Evolutionary conservation across 2,113 vertebrate genomes (phyloP).

Genomic region (Oostethus manadensis): DNA sequence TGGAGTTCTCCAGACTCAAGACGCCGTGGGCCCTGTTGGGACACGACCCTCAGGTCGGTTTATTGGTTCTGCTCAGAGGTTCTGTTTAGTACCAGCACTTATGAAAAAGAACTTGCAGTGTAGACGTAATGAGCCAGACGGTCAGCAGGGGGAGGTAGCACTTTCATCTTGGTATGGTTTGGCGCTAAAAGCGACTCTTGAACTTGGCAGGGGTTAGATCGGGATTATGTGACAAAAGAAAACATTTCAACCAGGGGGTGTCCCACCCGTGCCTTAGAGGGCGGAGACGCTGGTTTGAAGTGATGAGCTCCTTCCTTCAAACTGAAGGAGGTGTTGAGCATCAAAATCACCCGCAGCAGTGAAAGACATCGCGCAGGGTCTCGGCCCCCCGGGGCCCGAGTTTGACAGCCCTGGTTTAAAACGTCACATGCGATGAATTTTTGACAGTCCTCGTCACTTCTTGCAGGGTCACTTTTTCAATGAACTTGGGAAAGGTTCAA

Average conservation of each 20-base stretch:
- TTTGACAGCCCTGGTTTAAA: too few species aligned
- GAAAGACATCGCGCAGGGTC: too few species aligned
- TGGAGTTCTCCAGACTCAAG: conserved; percentile 61
- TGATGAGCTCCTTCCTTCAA: too few species aligned
- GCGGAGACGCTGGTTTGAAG: too few species aligned
- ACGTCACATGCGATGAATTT: not conserved
- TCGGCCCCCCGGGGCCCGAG: too few species aligned
- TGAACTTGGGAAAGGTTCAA: conserved; percentile 2
- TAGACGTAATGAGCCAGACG: not conserved
- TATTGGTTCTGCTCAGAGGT: not conserved
- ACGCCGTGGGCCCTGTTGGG: conserved; percentile 69
- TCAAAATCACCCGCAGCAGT: too few species aligned
- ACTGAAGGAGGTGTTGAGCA: too few species aligned
- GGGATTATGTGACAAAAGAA: not conserved
- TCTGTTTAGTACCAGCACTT: not conserved
- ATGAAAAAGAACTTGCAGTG: not conserved
- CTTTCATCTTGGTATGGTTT: conserved; percentile 6
- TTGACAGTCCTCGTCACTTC: too few species aligned
- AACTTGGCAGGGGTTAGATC: conserved; percentile 14
- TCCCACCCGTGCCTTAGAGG: too few species aligned
- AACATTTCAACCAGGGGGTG: too few species aligned
- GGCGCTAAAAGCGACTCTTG: not conserved
- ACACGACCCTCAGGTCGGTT: conserved; percentile 66
- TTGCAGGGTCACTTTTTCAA: not conserved
- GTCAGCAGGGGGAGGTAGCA: conserved; percentile 63